Conservation (phyloP, 2,797 vertebrate genomes). For the Tolypeutes matacus region DNA sequence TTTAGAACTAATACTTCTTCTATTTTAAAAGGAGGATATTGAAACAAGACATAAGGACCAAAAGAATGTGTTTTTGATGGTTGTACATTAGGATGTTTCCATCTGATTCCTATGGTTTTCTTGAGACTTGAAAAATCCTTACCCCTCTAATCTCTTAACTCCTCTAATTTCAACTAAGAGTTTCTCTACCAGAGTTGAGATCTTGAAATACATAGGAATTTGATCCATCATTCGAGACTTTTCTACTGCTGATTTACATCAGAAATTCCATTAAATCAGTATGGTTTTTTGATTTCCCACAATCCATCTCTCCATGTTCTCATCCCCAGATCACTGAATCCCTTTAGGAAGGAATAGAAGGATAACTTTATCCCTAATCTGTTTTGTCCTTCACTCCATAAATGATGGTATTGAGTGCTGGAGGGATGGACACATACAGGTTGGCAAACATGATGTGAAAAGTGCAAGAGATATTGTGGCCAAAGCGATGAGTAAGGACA, state of each 20-base stretch:
- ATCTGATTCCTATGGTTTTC: neutral
- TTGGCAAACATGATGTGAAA: too few relatives aligned
- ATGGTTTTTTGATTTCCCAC: constrained; percentile 4
- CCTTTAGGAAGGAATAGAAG: too few relatives aligned
- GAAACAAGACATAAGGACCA: neutral
- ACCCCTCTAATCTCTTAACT: neutral
- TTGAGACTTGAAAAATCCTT: neutral
- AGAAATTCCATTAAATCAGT: constrained; percentile 7
- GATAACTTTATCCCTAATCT: too few relatives aligned
- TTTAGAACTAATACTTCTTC: neutral
- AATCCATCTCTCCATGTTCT: too few relatives aligned
- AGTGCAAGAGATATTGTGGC: too few relatives aligned
- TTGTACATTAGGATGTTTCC: neutral
- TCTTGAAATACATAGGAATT: neutral
- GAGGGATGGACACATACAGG: too few relatives aligned
- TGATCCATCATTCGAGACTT: neutral
- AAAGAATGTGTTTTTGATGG: neutral
- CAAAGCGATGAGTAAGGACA: too few relatives aligned
- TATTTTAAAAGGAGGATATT: neutral
- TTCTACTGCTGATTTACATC: neutral
- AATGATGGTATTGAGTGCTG: too few relatives aligned
- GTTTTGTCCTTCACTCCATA: too few relatives aligned
- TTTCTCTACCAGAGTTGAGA: constrained; percentile 4
- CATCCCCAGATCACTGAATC: too few relatives aligned
- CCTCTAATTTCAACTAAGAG: neutral